Conservation (phyloP, 2,888 invertebrate species). For the Parnassius apollo region DNA sequence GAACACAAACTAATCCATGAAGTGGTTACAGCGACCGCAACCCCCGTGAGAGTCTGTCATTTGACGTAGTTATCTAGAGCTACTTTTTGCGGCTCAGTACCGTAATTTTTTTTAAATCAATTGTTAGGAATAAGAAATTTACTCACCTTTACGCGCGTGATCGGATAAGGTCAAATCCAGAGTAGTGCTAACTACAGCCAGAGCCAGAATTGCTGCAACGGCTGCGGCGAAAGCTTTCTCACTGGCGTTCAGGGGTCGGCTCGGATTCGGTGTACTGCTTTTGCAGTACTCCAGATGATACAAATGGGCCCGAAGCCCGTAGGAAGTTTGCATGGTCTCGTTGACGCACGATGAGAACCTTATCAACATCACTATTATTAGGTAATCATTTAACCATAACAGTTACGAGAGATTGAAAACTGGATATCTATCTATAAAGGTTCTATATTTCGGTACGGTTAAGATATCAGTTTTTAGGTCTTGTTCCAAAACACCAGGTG, state of each 20-base stretch:
- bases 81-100: too few species aligned
- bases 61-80: not conserved
- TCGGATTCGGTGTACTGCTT: conserved; percentile 31
- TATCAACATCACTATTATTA: conserved; percentile 10
- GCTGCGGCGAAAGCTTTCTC: conserved; percentile 53
- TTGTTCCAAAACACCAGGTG: too few species aligned
- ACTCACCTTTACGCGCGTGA: conserved; percentile 57
- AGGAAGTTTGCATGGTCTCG: conserved; percentile 47
- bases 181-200: conserved; percentile 54
- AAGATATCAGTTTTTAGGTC: too few species aligned
- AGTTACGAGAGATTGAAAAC: too few species aligned
- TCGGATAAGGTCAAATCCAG: conserved; percentile 58
- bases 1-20: too few species aligned
- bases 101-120: too few species aligned
- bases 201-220: conserved; percentile 52
- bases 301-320: conserved; percentile 60
- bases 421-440: too few species aligned
- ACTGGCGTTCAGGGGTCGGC: conserved; percentile 38
- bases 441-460: too few species aligned
- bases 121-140: not conserved
- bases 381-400: too few species aligned
- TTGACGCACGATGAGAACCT: conserved; percentile 70
- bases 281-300: conserved; percentile 61
- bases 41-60: not conserved
- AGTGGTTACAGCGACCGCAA: too few species aligned